Percentiles rank a stretch among this genome's conserved stretches.
These are phyloP conservation scores for Geotrypetes seraphini DNA, from an alignment of 2,797 vertebrate species.

Conservation along the genomic window DNA sequence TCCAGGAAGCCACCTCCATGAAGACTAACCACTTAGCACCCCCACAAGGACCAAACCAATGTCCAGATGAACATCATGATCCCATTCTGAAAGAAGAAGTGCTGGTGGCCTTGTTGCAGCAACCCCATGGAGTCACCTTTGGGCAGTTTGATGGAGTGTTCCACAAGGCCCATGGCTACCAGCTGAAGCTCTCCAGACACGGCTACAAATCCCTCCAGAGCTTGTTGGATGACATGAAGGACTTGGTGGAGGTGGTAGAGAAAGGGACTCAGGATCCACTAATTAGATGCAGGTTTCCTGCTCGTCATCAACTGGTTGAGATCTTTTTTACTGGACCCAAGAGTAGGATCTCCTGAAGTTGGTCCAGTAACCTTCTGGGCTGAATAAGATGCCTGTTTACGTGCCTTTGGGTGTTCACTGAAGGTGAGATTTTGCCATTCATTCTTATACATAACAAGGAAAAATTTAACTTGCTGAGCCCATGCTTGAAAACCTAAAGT, in stretches of 20 bases:
- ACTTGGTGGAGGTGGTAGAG: not conserved
- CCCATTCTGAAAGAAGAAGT: not conserved
- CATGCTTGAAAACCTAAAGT: too few species aligned
- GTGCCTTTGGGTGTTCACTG: too few species aligned
- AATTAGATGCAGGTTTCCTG: not conserved
- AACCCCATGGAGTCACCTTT: not conserved
- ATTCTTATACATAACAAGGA: too few species aligned
- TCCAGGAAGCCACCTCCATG: too few species aligned
- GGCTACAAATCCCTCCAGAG: slow-evolving; percentile 4
- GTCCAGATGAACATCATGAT: too few species aligned
- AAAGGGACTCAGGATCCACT: not conserved
- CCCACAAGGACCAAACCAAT: too few species aligned
- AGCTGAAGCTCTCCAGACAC: not conserved
- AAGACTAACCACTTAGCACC: too few species aligned
- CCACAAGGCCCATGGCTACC: slow-evolving; percentile 3
- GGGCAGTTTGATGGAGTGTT: slow-evolving; percentile 10
- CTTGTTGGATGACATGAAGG: slow-evolving; percentile 1
- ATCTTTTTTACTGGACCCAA: not conserved
- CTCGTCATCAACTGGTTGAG: too few species aligned
- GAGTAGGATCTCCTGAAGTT: not conserved
- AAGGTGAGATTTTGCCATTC: too few species aligned
- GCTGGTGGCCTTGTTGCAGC: not conserved
- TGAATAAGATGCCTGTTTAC: too few species aligned
- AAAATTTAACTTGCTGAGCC: too few species aligned
- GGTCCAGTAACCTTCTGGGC: too few species aligned